Evolutionary conservation across 2,113 vertebrate species (phyloP).

Genomic region (Phyllostomus hastatus): DNA sequence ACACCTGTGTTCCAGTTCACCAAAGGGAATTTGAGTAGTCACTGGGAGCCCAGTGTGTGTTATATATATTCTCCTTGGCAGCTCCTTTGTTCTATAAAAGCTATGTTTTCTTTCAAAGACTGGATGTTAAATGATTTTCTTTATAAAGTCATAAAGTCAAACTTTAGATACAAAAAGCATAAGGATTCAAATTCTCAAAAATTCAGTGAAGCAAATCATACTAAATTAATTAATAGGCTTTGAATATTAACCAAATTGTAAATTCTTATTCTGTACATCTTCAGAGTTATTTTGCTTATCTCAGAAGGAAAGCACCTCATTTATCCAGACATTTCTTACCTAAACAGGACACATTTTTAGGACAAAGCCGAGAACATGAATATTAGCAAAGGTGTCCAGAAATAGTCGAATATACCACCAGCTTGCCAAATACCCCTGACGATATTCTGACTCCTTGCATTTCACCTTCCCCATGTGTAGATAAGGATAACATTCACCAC

Average conservation of each 20-base stretch:
- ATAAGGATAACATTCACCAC: not conserved
- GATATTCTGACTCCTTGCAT: not conserved
- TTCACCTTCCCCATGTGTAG: not conserved
- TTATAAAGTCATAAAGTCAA: not conserved
- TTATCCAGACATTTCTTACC: not conserved
- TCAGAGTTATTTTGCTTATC: not conserved
- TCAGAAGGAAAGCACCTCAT: not conserved
- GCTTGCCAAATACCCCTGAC: not conserved
- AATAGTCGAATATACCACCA: not conserved
- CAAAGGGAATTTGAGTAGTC: not conserved
- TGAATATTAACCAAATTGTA: not conserved
- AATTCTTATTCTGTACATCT: not conserved
- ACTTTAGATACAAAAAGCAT: not conserved
- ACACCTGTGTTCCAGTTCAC: constrained; percentile 5
- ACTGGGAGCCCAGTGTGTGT: not conserved
- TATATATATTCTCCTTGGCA: not conserved
- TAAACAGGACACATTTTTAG: not conserved
- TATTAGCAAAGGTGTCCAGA: too few relatives aligned
- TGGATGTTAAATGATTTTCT: not conserved
- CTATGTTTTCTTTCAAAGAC: not conserved
- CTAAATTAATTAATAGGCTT: not conserved
- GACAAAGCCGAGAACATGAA: not conserved
- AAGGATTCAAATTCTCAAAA: not conserved
- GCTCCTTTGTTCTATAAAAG: not conserved
- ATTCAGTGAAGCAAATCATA: not conserved